phyloP scores from a whole-genome alignment of 92 coral and sea anemone genomes.

The Scolanthus callimorphus region DNA sequence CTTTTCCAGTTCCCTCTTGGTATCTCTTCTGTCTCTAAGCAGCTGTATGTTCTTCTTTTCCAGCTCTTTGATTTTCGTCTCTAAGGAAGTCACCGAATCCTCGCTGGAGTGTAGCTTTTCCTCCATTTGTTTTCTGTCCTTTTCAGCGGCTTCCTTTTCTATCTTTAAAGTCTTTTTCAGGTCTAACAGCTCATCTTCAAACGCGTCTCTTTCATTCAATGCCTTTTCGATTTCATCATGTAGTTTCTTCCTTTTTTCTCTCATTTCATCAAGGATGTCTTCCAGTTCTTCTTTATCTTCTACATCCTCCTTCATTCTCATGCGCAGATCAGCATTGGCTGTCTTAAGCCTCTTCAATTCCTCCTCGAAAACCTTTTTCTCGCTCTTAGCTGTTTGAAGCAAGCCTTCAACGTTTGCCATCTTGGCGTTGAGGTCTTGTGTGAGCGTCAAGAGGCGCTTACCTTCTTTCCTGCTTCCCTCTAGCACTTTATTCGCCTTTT shows the following conservation, averaged over 20 bases:
- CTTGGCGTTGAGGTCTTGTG: slow-evolving; percentile 25
- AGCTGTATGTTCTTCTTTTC: slow-evolving; percentile 10
- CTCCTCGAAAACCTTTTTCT: slow-evolving; percentile 45
- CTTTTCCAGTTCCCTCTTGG: slow-evolving; percentile 23
- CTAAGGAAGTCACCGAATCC: slow-evolving; percentile 15
- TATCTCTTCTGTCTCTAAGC: slow-evolving; percentile 10
- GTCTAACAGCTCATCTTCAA: slow-evolving; percentile 62
- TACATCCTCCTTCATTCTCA: slow-evolving; percentile 40
- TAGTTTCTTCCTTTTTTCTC: slow-evolving; percentile 64
- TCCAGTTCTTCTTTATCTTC: slow-evolving; percentile 86
- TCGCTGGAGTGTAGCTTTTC: slow-evolving; percentile 26
- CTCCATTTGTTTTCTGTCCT: slow-evolving; percentile 12
- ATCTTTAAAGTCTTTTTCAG: slow-evolving; percentile 37
- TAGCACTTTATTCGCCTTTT: slow-evolving; percentile 12
- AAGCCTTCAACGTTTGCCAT: slow-evolving; percentile 31
- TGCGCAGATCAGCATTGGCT: slow-evolving; percentile 29
- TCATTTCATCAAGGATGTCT: slow-evolving; percentile 62
- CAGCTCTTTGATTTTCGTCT: slow-evolving; percentile 45
- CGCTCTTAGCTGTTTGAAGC: slow-evolving; percentile 28
- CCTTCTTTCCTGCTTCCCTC: slow-evolving; percentile 24
- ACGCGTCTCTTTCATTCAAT: slow-evolving; percentile 62
- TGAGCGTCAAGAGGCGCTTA: slow-evolving; percentile 27
- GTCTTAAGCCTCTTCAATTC: slow-evolving; percentile 39
- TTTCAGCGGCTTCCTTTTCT: slow-evolving; percentile 10
- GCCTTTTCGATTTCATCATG: slow-evolving; percentile 63